Evolutionary conservation across 2,113 vertebrate species (phyloP).

Genomic region (Sminthopsis crassicaudata): DNA sequence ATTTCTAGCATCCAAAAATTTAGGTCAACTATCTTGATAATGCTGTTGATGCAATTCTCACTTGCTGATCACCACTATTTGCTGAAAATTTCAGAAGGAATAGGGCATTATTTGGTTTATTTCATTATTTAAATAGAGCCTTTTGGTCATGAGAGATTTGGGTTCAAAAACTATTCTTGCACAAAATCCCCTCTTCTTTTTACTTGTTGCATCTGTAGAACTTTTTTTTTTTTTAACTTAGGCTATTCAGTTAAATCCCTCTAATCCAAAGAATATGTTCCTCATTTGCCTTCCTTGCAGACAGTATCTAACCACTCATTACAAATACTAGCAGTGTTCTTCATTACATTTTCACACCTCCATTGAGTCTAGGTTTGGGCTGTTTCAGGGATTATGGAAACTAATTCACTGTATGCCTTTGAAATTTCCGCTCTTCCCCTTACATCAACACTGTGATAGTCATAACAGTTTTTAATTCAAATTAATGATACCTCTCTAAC

Average conservation of each 20-base stretch:
- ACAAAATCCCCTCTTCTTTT: slow-evolving; percentile 70
- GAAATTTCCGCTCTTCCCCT: slow-evolving; percentile 67
- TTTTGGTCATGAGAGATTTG: background rate
- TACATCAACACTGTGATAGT: background rate
- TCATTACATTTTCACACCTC: slow-evolving; percentile 76
- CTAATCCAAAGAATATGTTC: slow-evolving; percentile 84
- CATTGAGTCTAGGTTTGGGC: slow-evolving; percentile 74
- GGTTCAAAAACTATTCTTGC: slow-evolving; percentile 23
- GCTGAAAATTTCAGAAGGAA: slow-evolving; percentile 24
- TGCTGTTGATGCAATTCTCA: slow-evolving; percentile 46
- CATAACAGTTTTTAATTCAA: background rate
- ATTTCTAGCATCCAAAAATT: slow-evolving; percentile 43
- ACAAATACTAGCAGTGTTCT: slow-evolving; percentile 74
- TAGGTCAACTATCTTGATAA: slow-evolving; percentile 49
- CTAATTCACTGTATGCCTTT: slow-evolving; percentile 72
- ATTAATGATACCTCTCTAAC: background rate
- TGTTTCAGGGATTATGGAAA: slow-evolving; percentile 76
- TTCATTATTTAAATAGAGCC: slow-evolving; percentile 51
- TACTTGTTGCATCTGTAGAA: slow-evolving; percentile 73
- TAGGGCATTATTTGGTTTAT: slow-evolving; percentile 16
- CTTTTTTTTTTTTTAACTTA: slow-evolving; percentile 59
- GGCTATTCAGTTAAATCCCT: slow-evolving; percentile 75
- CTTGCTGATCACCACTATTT: slow-evolving; percentile 25
- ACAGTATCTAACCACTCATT: slow-evolving; percentile 68
- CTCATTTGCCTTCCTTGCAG: slow-evolving; percentile 81